Evolutionary conservation across 2,888 invertebrate species (phyloP).

Genomic region (Lithophane semibrunnea): DNA sequence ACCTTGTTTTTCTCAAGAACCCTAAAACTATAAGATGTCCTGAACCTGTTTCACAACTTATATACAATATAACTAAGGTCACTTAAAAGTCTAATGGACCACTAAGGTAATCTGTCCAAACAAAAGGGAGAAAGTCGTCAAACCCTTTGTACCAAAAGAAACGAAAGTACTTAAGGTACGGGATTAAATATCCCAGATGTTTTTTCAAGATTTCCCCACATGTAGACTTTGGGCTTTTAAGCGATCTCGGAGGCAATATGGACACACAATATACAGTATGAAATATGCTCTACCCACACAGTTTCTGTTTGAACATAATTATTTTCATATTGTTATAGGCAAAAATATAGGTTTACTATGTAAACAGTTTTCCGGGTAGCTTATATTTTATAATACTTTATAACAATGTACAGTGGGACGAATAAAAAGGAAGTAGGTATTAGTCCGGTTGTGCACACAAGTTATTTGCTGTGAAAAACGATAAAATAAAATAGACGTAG

Average conservation of each 20-base stretch:
- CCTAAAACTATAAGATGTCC: not conserved
- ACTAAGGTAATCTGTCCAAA: conserved; percentile 70
- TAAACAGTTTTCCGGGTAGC: conserved; percentile 22
- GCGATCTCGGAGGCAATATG: conserved; percentile 30
- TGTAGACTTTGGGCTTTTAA: conserved; percentile 46
- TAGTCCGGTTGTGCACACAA: not conserved
- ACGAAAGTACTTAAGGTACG: conserved; percentile 48
- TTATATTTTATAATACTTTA: conserved; percentile 4
- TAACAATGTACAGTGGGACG: not conserved
- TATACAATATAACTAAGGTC: conserved; percentile 27
- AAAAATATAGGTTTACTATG: conserved; percentile 40
- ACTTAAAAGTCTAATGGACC: conserved; percentile 69
- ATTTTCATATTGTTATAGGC: conserved; percentile 33
- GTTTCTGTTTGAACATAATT: conserved; percentile 49
- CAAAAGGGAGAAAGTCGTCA: conserved; percentile 62
- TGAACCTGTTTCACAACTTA: not conserved
- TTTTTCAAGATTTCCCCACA: conserved; percentile 43
- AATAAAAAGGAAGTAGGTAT: not conserved
- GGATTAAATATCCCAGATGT: conserved; percentile 58
- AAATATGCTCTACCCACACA: conserved; percentile 37
- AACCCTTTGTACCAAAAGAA: conserved; percentile 68
- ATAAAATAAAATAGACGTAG: not conserved
- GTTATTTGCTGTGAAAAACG: not conserved
- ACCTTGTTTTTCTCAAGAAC: not conserved
- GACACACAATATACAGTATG: conserved; percentile 41